Conservation (phyloP, 2,113 vertebrate species). For the Malurus elegans region DNA sequence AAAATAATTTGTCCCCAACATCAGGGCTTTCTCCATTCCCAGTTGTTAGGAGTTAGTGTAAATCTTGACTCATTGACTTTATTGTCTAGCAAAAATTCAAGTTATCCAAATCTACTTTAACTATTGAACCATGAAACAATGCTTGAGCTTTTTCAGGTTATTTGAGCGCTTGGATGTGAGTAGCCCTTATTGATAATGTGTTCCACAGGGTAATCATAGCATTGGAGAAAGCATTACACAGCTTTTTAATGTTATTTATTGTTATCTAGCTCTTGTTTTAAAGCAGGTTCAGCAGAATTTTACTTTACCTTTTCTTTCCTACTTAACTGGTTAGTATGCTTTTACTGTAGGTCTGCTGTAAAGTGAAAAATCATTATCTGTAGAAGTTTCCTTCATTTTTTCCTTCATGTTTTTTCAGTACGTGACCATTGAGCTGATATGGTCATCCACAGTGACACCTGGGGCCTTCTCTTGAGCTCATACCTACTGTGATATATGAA, state of each 20-base stretch:
- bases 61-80: background rate
- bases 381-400: background rate
- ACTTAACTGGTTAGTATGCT: background rate
- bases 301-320: background rate
- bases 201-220: background rate
- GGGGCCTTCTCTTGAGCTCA: background rate
- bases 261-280: background rate
- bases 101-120: background rate
- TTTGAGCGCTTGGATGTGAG: rapidly evolving
- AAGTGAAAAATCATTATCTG: background rate
- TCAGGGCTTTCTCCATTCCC: background rate
- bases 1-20: background rate
- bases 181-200: background rate
- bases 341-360: background rate
- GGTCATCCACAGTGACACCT: background rate
- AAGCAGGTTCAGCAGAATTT: background rate
- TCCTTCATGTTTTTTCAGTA: background rate
- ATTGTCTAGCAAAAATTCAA: background rate
- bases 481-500: background rate
- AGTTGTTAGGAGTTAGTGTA: background rate
- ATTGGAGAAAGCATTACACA: background rate
- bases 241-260: background rate
- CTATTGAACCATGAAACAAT: background rate
- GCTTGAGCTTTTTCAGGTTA: background rate
- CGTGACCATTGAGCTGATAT: background rate